Evolutionary conservation across 2,797 vertebrate genomes (phyloP).

Genomic region (Phyllotis vaccarum): DNA sequence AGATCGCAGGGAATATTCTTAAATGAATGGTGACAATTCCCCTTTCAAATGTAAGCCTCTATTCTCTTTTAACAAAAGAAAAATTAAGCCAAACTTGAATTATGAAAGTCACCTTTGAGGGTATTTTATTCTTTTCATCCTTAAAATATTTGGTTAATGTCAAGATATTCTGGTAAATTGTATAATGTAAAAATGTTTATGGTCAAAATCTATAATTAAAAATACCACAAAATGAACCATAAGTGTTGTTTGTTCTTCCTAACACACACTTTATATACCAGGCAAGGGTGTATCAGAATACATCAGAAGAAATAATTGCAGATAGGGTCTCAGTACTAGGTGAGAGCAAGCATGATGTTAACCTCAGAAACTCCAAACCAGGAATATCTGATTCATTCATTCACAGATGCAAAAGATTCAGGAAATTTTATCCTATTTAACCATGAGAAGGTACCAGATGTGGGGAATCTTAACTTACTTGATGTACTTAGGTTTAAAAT

Average conservation of each 20-base stretch:
- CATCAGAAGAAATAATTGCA: conserved; percentile 5
- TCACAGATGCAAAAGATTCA: not conserved
- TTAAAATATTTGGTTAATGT: not conserved
- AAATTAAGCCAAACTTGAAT: conserved; percentile 43
- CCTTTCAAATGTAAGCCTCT: not conserved
- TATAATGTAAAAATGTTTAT: conserved; percentile 47
- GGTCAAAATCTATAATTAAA: conserved; percentile 49
- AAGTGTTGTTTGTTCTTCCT: not conserved
- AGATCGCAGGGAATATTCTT: not conserved
- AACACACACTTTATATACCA: not conserved
- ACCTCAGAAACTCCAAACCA: not conserved
- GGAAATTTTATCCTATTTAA: not conserved
- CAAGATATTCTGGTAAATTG: conserved; percentile 26
- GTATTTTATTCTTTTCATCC: conserved; percentile 61
- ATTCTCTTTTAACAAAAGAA: conserved; percentile 35
- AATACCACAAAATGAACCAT: not conserved
- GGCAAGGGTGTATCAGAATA: conserved; percentile 26
- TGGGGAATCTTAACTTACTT: conserved; percentile 1
- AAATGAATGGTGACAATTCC: not conserved
- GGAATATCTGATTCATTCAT: not conserved
- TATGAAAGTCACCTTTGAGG: conserved; percentile 3
- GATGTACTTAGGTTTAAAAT: conserved; percentile 9
- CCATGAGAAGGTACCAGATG: not conserved
- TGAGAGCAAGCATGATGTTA: not conserved
- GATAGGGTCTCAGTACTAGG: not conserved